Percentiles rank a stretch among this genome's conserved stretches.
Conservation (phyloP, 2,888 invertebrate species). For the Corbicula japonica region DNA sequence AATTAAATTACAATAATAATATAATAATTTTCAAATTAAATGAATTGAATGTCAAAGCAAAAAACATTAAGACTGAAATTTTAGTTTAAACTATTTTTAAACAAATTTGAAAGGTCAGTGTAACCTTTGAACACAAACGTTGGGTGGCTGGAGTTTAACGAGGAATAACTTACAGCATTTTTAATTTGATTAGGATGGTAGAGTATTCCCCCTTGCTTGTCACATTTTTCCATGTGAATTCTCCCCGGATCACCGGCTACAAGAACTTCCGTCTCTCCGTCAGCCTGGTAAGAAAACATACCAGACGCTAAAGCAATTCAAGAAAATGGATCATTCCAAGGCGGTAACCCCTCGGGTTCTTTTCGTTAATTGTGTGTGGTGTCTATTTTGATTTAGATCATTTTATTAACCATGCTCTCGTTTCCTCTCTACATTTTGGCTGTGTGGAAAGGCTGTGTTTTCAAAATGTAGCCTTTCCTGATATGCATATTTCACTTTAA, state of each 20-base stretch:
- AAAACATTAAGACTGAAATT: too few relatives aligned
- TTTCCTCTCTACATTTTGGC: not conserved
- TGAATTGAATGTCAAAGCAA: not conserved
- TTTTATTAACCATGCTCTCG: not conserved
- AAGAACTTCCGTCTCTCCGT: slow-evolving; percentile 89
- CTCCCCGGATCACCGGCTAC: slow-evolving; percentile 95
- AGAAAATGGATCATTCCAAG: not conserved
- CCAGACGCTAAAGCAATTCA: not conserved
- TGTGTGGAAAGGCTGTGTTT: too few relatives aligned
- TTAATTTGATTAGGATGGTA: slow-evolving; percentile 93
- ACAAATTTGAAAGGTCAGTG: too few relatives aligned
- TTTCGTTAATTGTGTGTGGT: not conserved
- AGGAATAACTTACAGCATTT: slow-evolving; percentile 89
- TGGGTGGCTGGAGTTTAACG: too few relatives aligned
- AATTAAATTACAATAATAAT: not conserved
- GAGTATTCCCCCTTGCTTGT: slow-evolving; percentile 91
- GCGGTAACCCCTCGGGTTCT: too few relatives aligned
- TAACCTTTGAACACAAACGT: too few relatives aligned
- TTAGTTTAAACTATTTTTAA: too few relatives aligned
- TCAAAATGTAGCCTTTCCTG: too few relatives aligned
- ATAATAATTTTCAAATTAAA: not conserved
- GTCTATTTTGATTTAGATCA: not conserved
- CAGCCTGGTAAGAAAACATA: slow-evolving; percentile 36
- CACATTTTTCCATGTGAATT: slow-evolving; percentile 90
- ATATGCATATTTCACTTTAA: too few relatives aligned